A percentile compares a stretch with the other conserved stretches of the same genome.
Conservation (phyloP, 2,113 vertebrate genomes). For the Mustela lutreola region DNA sequence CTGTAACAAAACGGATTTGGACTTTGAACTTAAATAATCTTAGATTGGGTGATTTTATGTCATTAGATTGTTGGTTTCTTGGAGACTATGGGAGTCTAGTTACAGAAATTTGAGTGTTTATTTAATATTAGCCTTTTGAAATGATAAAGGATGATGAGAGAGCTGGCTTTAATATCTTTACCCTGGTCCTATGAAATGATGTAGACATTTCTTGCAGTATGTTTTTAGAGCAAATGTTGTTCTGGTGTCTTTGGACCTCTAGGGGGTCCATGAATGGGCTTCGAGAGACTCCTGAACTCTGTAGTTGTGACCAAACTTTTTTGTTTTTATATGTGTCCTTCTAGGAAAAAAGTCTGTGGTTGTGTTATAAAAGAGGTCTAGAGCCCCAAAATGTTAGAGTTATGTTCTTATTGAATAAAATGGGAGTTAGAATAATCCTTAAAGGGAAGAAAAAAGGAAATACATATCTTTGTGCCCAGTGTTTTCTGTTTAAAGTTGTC, state of each 20-base stretch:
- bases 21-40: slow-evolving; percentile 9
- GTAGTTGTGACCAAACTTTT: background rate
- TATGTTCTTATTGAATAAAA: slow-evolving; percentile 57
- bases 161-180: background rate
- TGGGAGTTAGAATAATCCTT: background rate
- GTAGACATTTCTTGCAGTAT: background rate
- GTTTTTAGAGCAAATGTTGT: background rate
- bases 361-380: slow-evolving; percentile 24
- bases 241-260: background rate
- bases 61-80: slow-evolving; percentile 21
- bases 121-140: slow-evolving; percentile 51
- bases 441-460: background rate
- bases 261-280: background rate
- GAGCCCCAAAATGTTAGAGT: background rate
- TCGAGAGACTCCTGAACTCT: background rate
- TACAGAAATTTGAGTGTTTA: slow-evolving; percentile 27
- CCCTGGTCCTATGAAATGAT: background rate
- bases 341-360: background rate
- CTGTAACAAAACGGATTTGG: background rate
- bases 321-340: background rate
- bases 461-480: background rate
- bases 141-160: background rate
- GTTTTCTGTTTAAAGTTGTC: slow-evolving; percentile 8
- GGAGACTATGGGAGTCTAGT: slow-evolving; percentile 9
- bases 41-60: slow-evolving; percentile 12